Conservation (phyloP, 1,140 invertebrate species). For the Calycopis cecrops region DNA sequence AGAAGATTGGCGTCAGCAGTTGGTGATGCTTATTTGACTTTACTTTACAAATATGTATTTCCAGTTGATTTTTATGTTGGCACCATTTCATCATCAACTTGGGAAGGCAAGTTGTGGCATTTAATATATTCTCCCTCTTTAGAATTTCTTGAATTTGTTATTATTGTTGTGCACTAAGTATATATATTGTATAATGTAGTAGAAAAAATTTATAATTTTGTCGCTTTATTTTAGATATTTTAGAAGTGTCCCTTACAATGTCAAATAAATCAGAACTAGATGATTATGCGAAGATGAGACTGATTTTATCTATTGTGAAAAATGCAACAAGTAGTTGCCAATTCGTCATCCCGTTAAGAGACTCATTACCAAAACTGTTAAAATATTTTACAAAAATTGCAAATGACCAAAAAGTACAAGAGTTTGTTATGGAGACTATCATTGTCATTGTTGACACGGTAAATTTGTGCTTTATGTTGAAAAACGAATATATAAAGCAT, state of each 20-base stretch:
- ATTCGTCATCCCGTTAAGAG: conserved; percentile 40
- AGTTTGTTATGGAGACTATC: conserved; percentile 50
- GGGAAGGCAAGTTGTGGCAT: conserved; percentile 45
- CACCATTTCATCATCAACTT: conserved; percentile 45
- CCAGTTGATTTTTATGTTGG: conserved; percentile 47
- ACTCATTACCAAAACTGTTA: conserved; percentile 39
- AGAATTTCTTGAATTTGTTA: too few relatives aligned
- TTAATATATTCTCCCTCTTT: too few relatives aligned
- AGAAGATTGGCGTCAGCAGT: conserved; percentile 40
- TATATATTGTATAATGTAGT: too few relatives aligned
- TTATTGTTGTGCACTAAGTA: too few relatives aligned
- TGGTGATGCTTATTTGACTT: conserved; percentile 57
- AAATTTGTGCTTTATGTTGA: conserved; percentile 17
- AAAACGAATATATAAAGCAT: not conserved
- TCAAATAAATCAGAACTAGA: conserved; percentile 46
- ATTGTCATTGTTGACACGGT: conserved; percentile 48
- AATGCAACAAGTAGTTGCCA: conserved; percentile 45
- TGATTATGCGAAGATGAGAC: conserved; percentile 43
- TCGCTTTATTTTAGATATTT: conserved; percentile 42
- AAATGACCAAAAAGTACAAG: conserved; percentile 53
- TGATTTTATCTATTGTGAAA: conserved; percentile 47
- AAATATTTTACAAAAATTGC: conserved; percentile 40
- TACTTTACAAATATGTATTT: conserved; percentile 54
- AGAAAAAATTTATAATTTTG: conserved; percentile 8
- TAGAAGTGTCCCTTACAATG: conserved; percentile 38